Evolutionary conservation across 2,113 vertebrate genomes (phyloP), one percentile per base, ranked within the genome.

Genomic region (Neodontobutis hainanensis): DNA sequence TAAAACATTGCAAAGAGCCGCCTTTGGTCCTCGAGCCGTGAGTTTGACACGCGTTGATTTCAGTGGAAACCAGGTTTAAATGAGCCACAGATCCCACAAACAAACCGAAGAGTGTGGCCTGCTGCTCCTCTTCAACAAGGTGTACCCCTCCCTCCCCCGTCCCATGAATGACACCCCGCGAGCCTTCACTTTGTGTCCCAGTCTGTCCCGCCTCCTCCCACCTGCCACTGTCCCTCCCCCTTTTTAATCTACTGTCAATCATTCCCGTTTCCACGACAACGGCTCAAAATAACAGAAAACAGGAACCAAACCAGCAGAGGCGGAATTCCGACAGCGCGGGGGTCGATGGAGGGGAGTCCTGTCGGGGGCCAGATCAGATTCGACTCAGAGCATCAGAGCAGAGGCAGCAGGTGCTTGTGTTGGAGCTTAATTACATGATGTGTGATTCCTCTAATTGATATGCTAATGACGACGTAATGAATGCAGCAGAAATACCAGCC

Each of bases 401-500:
- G 79, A 89, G 90, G 90, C 90, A 93, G 92, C 92, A 93, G 92
- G 92, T 93, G 92, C 90, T 92, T 76, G 84, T 90, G 88, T 88
- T 92, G 89, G 89, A 91, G 87, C 90, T 92, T 93, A 93, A 93
- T 93, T 93, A 93, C 91, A 92, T 92, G 89, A 92, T 92, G 90
- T 91, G 91, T 92, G 88, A 92, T 92, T 93, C 89, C 80, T 89
- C 81, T 92, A 92, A 93, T 92, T 93, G 90, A 93, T 92, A 93
- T 93, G 92, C 88, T 92, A 93, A 93, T 93, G 90, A 90, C 70
- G 87, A 87, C 84, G 87, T 92, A 93, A 93, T 93, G 92, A 92
- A 93, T 93, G 91, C 91, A 92, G 88, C 87, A 91, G 86, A 90
- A 91, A 92, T 91, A 92, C 90, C 91, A 87, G 82, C 88, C 89